phyloP scores from a whole-genome alignment of 2,888 invertebrate species.

The Nemurella pictetii region DNA sequence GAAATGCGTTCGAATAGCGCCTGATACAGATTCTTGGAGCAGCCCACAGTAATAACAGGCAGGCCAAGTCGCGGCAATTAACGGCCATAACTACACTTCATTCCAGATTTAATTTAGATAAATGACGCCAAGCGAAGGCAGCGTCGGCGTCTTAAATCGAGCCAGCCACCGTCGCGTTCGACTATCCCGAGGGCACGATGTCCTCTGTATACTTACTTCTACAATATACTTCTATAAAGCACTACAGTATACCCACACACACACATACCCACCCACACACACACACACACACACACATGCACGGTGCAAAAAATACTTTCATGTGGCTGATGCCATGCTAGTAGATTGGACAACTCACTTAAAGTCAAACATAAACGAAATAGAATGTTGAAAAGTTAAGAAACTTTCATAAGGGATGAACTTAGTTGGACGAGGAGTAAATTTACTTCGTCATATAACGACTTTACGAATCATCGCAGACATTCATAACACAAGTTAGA shows the following conservation, averaged over 20 bases:
- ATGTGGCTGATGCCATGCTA: neutral
- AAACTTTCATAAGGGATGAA: conserved; percentile 26
- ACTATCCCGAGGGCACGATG: neutral
- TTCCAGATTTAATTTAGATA: conserved; percentile 40
- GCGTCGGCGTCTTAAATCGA: conserved; percentile 24
- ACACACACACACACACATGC: too few species aligned
- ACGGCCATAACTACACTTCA: conserved; percentile 33
- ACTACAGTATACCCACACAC: too few species aligned
- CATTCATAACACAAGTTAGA: neutral
- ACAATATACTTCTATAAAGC: neutral
- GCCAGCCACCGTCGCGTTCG: neutral
- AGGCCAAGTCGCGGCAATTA: conserved; percentile 23
- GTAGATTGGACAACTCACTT: conserved; percentile 31
- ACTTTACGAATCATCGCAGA: conserved; percentile 10
- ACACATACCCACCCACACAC: too few species aligned
- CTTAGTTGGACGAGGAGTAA: conserved; percentile 15
- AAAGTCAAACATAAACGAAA: conserved; percentile 21
- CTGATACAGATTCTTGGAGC: neutral
- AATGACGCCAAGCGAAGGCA: conserved; percentile 28
- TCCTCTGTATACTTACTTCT: neutral
- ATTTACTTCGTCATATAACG: conserved; percentile 21
- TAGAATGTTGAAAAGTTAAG: conserved; percentile 29
- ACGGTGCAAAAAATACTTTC: conserved; percentile 15
- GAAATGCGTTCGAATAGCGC: neutral
- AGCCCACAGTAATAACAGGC: neutral